Evolutionary conservation across 2,797 vertebrate species (phyloP).

Genomic region (Periparus ater): DNA sequence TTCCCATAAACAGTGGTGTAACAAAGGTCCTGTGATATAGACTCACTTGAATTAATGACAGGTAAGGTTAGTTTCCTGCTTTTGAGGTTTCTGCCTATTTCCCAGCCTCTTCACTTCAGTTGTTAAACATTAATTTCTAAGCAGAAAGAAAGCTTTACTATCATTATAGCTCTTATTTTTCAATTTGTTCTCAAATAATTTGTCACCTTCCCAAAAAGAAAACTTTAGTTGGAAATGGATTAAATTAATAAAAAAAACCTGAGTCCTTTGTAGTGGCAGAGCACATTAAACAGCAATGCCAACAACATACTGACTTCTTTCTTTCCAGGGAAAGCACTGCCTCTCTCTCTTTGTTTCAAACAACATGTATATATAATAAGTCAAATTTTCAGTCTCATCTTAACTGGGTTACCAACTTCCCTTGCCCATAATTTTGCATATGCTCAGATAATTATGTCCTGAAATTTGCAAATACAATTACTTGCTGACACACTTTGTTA

Average conservation of each 20-base stretch:
- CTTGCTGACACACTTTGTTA: constrained; percentile 61
- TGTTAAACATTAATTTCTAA: constrained; percentile 1
- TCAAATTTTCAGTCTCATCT: constrained; percentile 3
- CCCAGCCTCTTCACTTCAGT: neutral
- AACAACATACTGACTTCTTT: neutral
- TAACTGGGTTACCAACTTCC: constrained; percentile 38
- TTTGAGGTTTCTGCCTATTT: constrained; percentile 12
- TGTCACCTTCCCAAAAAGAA: neutral
- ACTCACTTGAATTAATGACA: neutral
- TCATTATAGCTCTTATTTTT: neutral
- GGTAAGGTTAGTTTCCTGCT: neutral
- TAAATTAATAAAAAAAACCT: neutral
- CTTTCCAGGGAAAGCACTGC: neutral
- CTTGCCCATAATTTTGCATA: constrained; percentile 50
- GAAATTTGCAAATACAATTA: constrained; percentile 66
- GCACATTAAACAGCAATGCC: neutral
- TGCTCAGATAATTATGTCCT: constrained; percentile 37
- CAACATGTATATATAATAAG: neutral
- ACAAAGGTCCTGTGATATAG: neutral
- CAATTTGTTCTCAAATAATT: neutral
- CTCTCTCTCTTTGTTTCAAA: neutral
- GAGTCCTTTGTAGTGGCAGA: neutral
- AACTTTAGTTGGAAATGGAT: constrained; percentile 9
- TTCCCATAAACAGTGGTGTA: neutral
- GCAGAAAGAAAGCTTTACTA: neutral